A percentile compares a stretch with the other conserved stretches of the same genome.
These are phyloP conservation scores for Penaeus chinensis DNA, from an alignment of 1,140 invertebrate genomes.

Conservation along the genomic window DNA sequence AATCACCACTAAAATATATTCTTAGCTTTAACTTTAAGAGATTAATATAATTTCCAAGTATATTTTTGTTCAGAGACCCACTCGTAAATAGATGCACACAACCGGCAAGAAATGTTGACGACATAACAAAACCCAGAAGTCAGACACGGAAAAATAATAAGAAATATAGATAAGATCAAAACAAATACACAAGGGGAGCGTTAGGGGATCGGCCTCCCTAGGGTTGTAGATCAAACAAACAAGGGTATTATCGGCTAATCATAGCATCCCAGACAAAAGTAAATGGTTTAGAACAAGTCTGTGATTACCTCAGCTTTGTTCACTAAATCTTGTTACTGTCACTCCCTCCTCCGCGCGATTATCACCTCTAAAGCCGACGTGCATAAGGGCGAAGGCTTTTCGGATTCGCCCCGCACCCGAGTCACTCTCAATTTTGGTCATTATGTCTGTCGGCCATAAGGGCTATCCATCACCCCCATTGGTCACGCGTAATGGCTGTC, in stretches of 20 bases:
- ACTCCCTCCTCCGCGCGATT: background rate
- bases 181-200: no score
- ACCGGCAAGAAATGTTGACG: no score
- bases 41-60: no score
- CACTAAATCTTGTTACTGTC: constrained; percentile 29
- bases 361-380: background rate
- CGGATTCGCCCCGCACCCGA: background rate
- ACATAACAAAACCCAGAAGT: no score
- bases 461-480: constrained; percentile 12
- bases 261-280: constrained; percentile 14
- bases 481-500: constrained; percentile 7
- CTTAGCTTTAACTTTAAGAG: no score
- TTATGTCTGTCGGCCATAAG: constrained; percentile 2
- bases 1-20: no score
- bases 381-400: constrained; percentile 6
- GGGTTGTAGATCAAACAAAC: no score
- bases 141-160: no score
- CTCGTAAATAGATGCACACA: no score
- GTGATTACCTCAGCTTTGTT: constrained; percentile 25
- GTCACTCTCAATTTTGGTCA: background rate
- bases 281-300: constrained; percentile 29
- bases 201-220: no score
- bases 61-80: no score
- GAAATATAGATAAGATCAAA: no score
- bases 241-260: background rate